Evolutionary conservation across 2,888 invertebrate species (phyloP), one percentile per base, ranked within the genome.

Genomic region (Tetramorium bicarinatum): DNA sequence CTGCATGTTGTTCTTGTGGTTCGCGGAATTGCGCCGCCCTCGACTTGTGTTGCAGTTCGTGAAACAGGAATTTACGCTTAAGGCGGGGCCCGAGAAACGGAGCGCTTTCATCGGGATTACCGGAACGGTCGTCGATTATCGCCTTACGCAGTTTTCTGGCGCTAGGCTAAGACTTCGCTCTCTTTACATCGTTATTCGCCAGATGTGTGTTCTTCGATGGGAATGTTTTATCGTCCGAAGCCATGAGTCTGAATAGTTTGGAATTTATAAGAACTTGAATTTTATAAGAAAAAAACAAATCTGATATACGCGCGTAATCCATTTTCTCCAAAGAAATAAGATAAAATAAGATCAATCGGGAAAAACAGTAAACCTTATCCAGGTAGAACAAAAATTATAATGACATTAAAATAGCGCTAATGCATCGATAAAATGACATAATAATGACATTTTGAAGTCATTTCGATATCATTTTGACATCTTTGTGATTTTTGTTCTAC

Each of bases 61-160:
- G 91, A 86, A 92, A 92, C 92, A 92, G 91, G 93, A 91, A 92
- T 93, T 90, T 88, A 87, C 92, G 92, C 92, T 91, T 91, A 90
- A 89, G 87, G 82, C 75, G 72, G 72, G 61, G 52, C 76, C 69
- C 71, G 71, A 44, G 59, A 74, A 87, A 84, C 81, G 75, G 49
- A 56, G 67, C 85, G 47, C 71, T 81, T 64, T 72, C 81, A 71
- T 83, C 44, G 85, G 87, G 67, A 67, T 83, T 66, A 47, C 80
- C 41, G n/a, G 47, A 75, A 61, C 77, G 79, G 85, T 56, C 82
- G 87, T 88, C 80, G 88, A 88, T 88, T 88, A 88, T 89, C 90
- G 69, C 59, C 76, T 80, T 80, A 80, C 59, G 75, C 59, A 80
- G 79, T 59, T 74, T 80, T 69, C 67, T 56, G 81, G 47, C 47